Conservation (phyloP, 2,113 vertebrate genomes). For the Aythya baeri region DNA sequence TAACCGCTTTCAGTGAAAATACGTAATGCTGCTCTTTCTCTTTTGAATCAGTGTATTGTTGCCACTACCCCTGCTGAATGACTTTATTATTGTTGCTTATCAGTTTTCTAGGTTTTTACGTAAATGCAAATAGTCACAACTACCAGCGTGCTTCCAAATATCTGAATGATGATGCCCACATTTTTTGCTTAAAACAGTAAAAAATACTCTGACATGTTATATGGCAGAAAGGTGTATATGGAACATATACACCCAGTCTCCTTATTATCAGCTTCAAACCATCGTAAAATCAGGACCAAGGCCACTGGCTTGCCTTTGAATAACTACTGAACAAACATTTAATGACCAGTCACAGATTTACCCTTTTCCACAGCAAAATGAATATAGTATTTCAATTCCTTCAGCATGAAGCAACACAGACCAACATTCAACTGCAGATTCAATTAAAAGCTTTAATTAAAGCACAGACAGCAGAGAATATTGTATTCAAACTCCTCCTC, state of each 20-base stretch:
- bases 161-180: not conserved
- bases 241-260: not conserved
- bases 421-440: not conserved
- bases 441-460: slow-evolving; percentile 37
- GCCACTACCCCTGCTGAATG: not conserved
- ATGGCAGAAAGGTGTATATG: not conserved
- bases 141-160: not conserved
- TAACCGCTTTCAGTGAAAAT: not conserved
- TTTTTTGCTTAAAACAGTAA: not conserved
- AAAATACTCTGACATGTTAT: not conserved
- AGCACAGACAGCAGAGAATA: not conserved
- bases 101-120: not conserved
- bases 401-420: not conserved
- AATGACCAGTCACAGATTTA: not conserved
- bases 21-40: not conserved
- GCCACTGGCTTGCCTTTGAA: not conserved
- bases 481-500: not conserved
- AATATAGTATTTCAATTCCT: not conserved
- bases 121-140: not conserved
- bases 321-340: not conserved
- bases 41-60: not conserved
- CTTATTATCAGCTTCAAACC: not conserved
- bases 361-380: not conserved
- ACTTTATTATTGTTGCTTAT: not conserved
- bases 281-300: not conserved